A percentile compares a stretch with the other conserved stretches of the same genome.
These are phyloP conservation scores for Origma solitaria DNA, from an alignment of 2,113 vertebrate species.

Conservation along the genomic window DNA sequence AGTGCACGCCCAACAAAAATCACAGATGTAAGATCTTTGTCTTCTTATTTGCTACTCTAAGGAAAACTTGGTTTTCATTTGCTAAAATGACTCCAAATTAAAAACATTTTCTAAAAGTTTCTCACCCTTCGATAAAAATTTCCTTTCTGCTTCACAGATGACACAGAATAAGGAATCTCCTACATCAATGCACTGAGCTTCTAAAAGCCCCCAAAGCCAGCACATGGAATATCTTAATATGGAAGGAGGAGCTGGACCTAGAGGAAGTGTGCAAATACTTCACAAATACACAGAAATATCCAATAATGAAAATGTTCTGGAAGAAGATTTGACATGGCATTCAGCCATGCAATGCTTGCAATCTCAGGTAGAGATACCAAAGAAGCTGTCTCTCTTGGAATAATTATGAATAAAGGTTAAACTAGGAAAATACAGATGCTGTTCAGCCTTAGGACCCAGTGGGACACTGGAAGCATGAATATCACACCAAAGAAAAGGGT, in stretches of 20 bases:
- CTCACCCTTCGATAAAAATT: not conserved
- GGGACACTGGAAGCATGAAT: not conserved
- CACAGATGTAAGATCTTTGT: not conserved
- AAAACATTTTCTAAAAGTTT: not conserved
- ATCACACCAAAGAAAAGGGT: not conserved
- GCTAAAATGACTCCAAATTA: not conserved
- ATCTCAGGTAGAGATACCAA: not conserved
- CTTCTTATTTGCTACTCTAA: not conserved
- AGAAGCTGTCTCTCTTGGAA: not conserved
- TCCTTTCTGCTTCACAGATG: not conserved
- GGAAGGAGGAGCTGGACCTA: not conserved
- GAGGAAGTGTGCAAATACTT: not conserved
- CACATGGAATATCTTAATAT: not conserved
- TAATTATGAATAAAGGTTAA: not conserved
- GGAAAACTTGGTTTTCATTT: not conserved
- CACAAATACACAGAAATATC: not conserved
- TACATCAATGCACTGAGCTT: not conserved
- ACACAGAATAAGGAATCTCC: not conserved
- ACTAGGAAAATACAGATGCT: not conserved
- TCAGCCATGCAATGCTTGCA: rapidly evolving
- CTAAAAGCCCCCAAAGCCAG: not conserved
- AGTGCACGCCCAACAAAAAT: not conserved
- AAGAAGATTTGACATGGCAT: not conserved
- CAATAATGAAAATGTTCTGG: not conserved
- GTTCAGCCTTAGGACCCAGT: not conserved